Conservation (phyloP, 2,888 invertebrate species). For the Plemyria rubiginata region DNA sequence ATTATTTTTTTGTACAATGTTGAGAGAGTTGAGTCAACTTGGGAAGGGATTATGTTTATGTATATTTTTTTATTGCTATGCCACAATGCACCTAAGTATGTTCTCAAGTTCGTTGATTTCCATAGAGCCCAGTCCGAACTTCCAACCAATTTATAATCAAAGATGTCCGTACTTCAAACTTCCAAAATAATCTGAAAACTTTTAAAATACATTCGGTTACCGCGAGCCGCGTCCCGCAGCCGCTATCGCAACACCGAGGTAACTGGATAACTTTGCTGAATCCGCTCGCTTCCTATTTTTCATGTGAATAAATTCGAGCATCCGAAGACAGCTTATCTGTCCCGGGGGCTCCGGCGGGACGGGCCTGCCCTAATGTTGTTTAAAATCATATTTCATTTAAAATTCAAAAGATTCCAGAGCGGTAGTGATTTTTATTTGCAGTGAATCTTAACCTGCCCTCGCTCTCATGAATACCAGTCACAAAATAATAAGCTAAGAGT, state of each 20-base stretch:
- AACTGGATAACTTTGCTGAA: constrained; percentile 15
- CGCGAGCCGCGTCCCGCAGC: neutral
- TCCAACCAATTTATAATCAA: constrained; percentile 9
- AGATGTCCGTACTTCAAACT: constrained; percentile 8
- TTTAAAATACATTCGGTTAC: constrained; percentile 11
- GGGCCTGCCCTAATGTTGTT: constrained; percentile 4
- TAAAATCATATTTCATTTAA: neutral
- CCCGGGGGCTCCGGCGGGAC: constrained; percentile 7
- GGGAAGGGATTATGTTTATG: no score
- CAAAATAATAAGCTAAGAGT: neutral
- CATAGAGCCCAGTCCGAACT: constrained; percentile 13
- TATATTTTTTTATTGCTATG: no score
- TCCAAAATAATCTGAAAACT: constrained; percentile 4
- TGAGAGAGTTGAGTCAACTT: no score
- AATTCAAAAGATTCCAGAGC: neutral
- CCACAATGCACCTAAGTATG: neutral
- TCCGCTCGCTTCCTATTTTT: constrained; percentile 16
- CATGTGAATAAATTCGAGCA: constrained; percentile 22
- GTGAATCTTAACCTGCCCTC: no score
- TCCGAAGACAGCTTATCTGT: constrained; percentile 22
- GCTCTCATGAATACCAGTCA: neutral
- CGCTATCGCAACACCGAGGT: constrained; percentile 6
- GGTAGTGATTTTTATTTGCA: no score
- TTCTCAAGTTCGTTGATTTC: constrained; percentile 6
- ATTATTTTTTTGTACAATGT: no score